Evolutionary conservation across 1,140 invertebrate species (phyloP), one percentile per base, ranked within the genome.

Genomic region (Drosophila subobscura): DNA sequence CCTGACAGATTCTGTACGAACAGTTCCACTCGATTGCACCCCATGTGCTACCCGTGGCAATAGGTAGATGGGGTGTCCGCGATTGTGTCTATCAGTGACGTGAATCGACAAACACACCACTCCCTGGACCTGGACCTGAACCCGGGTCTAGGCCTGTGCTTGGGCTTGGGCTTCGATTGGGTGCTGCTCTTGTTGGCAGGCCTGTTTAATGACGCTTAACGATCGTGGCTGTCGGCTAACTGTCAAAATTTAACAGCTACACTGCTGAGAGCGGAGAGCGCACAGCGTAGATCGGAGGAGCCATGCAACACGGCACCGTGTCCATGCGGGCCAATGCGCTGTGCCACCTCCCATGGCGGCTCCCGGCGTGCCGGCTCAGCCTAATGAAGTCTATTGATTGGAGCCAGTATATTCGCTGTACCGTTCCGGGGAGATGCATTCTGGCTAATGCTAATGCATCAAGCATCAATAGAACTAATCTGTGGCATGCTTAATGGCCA

Each of bases 211-310:
- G 73, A 76, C 68, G 72, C 72, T 67, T 76, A 76, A 76, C 72
- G 72, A 75, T 76, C 72, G 72, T 51, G 55, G 55, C 73, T 76
- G 73, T 76, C 72, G 72, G 73, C 73, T 76, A 76, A 76, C 73
- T 76, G 73, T 76, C 73, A 76, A 76, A 76, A 70, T 68, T 76
- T 76, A 76, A 76, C 73, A 76, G 73, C 73, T 70, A 68, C 54
- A 70, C 72, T 44, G 71, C 70, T 73, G 71, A 47, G 68, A 33
- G 25, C 6, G 29, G 7, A 10, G 8, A 33, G 29, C 33, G 10
- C 7, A 33, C 5, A 6, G 25, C 25, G 5, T 27, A 27, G 25
- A 6, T 27, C 5, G 25, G 25, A 27, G 25, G 25, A 27, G 25
- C 5, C 27, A 27, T 27, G 27, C 29, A 29, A 33, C 29, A 33